Evolutionary conservation across 2,113 vertebrate genomes (phyloP).

Genomic region (Kryptolebias marmoratus): DNA sequence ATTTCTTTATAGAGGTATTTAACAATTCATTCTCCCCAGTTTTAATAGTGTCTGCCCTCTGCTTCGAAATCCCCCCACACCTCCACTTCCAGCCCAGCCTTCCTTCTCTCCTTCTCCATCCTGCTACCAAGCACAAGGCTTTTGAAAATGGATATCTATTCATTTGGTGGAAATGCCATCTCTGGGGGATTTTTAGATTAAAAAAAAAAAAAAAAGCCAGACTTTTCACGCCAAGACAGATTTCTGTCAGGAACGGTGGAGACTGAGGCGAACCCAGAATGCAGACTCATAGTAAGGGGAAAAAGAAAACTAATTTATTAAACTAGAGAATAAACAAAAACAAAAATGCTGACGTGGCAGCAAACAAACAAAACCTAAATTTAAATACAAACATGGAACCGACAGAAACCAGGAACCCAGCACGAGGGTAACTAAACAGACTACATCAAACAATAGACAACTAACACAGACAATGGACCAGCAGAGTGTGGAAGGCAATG

Average conservation of each 20-base stretch:
- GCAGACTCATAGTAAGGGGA: no score
- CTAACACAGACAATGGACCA: no score
- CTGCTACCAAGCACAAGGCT: constrained; percentile 55
- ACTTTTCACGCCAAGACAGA: constrained; percentile 63
- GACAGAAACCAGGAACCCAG: no score
- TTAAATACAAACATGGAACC: no score
- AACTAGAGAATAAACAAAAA: no score
- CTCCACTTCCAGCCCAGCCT: constrained; percentile 12
- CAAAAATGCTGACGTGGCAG: no score
- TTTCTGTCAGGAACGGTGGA: constrained; percentile 25
- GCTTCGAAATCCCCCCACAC: constrained; percentile 53
- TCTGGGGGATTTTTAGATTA: constrained; percentile 59
- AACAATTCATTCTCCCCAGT: constrained; percentile 82
- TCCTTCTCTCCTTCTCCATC: constrained; percentile 33
- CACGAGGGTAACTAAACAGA: no score
- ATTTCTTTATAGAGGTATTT: constrained; percentile 85
- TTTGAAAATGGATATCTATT: constrained; percentile 77
- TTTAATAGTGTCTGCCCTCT: constrained; percentile 79
- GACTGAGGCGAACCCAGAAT: no score
- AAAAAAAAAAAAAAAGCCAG: constrained; percentile 40
- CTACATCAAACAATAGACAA: no score
- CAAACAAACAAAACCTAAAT: no score
- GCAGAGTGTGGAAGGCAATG: no score
- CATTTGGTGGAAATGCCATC: constrained; percentile 56
- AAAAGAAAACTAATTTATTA: no score